phyloP scores from a whole-genome alignment of 1,140 invertebrate genomes.

The Achroia grisella region DNA sequence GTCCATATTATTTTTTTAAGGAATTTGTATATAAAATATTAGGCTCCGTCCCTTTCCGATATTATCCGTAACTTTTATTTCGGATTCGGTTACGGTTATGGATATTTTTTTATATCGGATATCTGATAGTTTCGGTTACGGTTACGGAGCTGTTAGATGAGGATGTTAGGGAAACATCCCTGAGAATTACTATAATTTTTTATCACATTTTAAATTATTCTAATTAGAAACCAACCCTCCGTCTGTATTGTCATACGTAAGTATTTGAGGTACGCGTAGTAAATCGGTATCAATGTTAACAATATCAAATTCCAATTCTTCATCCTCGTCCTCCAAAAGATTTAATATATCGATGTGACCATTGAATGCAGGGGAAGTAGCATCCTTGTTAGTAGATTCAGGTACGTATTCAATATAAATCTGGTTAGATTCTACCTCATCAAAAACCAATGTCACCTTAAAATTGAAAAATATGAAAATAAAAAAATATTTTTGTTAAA shows the following conservation, averaged over 20 bases:
- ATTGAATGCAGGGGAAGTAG: not conserved
- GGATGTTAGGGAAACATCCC: too few species aligned
- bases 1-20: too few species aligned
- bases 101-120: too few species aligned
- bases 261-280: slow-evolving; percentile 31
- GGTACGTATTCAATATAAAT: slow-evolving; percentile 11
- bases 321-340: slow-evolving; percentile 46
- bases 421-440: slow-evolving; percentile 27
- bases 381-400: not conserved
- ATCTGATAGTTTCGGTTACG: too few species aligned
- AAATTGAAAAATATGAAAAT: not conserved
- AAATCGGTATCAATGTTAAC: slow-evolving; percentile 53
- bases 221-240: slow-evolving; percentile 15
- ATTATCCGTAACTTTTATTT: too few species aligned
- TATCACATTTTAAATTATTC: too few species aligned
- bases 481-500: not conserved
- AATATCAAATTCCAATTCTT: slow-evolving; percentile 57
- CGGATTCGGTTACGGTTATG: too few species aligned
- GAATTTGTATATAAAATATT: too few species aligned
- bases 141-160: too few species aligned
- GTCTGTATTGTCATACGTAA: slow-evolving; percentile 13
- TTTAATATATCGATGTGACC: slow-evolving; percentile 28
- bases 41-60: too few species aligned
- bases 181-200: too few species aligned
- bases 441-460: slow-evolving; percentile 38